These are phyloP conservation scores for Coelopa frigida DNA, from an alignment of 1,140 invertebrate species.

Conservation along the genomic window DNA sequence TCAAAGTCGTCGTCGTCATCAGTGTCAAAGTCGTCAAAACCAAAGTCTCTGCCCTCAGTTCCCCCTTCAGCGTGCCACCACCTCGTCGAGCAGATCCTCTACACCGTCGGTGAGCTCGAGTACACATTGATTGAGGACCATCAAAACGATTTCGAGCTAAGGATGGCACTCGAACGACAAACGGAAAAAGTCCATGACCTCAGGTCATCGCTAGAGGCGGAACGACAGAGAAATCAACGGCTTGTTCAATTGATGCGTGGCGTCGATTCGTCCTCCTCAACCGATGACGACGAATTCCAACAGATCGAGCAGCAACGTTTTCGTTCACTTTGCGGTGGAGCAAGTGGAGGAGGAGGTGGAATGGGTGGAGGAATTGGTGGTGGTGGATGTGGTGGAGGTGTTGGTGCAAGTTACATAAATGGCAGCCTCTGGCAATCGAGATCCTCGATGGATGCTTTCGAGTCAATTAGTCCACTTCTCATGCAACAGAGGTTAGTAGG, in stretches of 20 bases:
- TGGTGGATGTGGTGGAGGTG: neutral
- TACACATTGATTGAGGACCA: conserved; percentile 33
- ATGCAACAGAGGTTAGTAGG: conserved; percentile 42
- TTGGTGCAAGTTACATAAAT: neutral
- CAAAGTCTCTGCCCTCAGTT: too few relatives aligned
- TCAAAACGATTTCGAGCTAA: conserved; percentile 30
- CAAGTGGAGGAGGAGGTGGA: conserved; percentile 18
- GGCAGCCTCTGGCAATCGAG: neutral
- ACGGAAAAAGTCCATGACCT: conserved; percentile 27
- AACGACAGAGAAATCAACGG: conserved; percentile 26
- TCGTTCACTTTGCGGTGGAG: too few relatives aligned
- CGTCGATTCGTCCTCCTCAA: conserved; percentile 15
- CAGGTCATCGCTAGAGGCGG: conserved; percentile 24
- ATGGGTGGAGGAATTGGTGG: neutral
- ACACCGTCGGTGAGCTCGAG: conserved; percentile 28
- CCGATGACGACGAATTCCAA: conserved; percentile 14
- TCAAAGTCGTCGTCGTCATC: too few relatives aligned
- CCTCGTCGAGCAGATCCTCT: conserved; percentile 19
- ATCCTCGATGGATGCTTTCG: conserved; percentile 3
- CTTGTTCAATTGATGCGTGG: conserved; percentile 27
- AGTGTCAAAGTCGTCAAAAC: too few relatives aligned
- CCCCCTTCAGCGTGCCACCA: too few relatives aligned
- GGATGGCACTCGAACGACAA: conserved; percentile 26
- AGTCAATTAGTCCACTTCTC: conserved; percentile 33
- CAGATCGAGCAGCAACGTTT: too few relatives aligned